Evolutionary conservation across 1,140 invertebrate species (phyloP), one percentile per base, ranked within the genome.

Genomic region (Ectropis grisescens): DNA sequence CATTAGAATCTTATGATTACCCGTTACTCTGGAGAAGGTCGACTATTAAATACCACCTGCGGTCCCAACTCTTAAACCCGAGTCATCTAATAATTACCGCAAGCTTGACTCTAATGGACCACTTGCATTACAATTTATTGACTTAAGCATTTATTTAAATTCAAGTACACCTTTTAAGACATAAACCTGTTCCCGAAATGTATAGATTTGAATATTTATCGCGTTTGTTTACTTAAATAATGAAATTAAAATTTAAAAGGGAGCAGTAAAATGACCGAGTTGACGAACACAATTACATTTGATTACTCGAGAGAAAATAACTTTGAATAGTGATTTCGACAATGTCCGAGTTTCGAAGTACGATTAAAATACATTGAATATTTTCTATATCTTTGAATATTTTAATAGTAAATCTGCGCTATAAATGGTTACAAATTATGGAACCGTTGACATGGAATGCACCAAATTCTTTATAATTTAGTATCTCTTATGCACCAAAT

Each of bases 31-130:
- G 16, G 8, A n/a, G n/a, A 19, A 19, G 16, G 16, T 19, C 8
- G 16, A 19, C 16, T 3, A 53, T 60, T 57, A 48, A 55, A 60
- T 65, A 58, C 60, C 60, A 56, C 55, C 60, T 65, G 58, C 47
- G 47, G 58, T 46, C 56, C 47, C 41, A n/a, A n/a, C n/a, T n/a
- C n/a, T n/a, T n/a, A n/a, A n/a, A n/a, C n/a, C 46, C 50, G 39
- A 45, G 37, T 41, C 37, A 28, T 38, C 37, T 36, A 42, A 48
- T 55, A 55, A 58, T 65, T 60, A 65, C 52, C 23, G 49, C 29
- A 43, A 35, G 39, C 45, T 44, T 54, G 45, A 61, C 51, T 51
- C 41, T 60, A 60, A 65, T 55, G 46, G 45, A 25, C 42, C 11
- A 24, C 41, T 48, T 53, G 47, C 41, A 28, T 49, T 45, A 54